Base-by-base conservation (phyloP, 2,113 vertebrate species). In the Brachyhypopomus gauderio region DNA sequence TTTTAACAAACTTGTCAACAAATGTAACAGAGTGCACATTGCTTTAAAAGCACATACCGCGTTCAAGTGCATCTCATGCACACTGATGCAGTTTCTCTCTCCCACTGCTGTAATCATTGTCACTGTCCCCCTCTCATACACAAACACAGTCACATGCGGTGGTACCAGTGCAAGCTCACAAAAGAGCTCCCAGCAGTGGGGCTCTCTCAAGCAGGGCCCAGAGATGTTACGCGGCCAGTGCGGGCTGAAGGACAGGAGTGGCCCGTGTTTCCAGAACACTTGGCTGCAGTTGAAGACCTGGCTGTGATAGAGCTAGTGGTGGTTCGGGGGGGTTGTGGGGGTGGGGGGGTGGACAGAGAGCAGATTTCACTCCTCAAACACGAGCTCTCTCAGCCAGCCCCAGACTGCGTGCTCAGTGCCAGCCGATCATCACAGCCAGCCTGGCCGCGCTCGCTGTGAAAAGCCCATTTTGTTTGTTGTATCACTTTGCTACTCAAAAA, bases 231-330 rank as follows among this genome's bases (percentile, higher is more conserved):
- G 14, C 12, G 16, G n/a, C 8, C 80, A 71, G 20, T 63, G 78
- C 77, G 64, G 71, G 62, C 78, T 78, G 59, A 48, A 41, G 60
- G 45, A 64, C 71, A 72, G 72, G n/a, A 72, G 82, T 11, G 67
- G 71, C 48, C 77, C 64, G 75, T 59, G 78, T 62, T 72, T 82
- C 41, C 76, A 95, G 94, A 94, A 93, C 92, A 38, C 93, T 92
- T 95, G 95, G 96, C 95, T 94, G 92, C 92, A 93, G 92, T 94
- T 93, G 91, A 93, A 95, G 92, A 93, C 94, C 94, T 95, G 93
- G 92, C 95, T 94, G 73, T 70, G 95, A 94, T 94, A 1, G 45
- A 12, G 0, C 45, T 12, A 12, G 45, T 52, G 45, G 45, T 14
- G 12, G 11, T 52, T 52, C 14, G 45, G 45, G 45, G 12, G 30